phyloP scores from a whole-genome alignment of 2,797 vertebrate species.

The Urosaurus nigricauda region DNA sequence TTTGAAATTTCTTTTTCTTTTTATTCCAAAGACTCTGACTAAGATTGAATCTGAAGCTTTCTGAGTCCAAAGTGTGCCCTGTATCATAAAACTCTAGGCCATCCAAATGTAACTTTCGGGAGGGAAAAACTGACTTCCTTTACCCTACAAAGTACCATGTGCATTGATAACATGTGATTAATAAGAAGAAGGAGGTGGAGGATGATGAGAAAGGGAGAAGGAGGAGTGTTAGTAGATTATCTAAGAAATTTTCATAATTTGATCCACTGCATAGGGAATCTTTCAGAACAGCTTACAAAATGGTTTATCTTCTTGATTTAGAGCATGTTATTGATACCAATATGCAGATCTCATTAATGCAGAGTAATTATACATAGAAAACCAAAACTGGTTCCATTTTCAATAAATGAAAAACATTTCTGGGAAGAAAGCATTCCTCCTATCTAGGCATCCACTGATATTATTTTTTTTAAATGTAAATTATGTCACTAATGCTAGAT shows the following conservation, averaged over 20 bases:
- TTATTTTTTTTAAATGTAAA: background rate
- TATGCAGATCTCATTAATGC: background rate
- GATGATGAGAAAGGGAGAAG: too few species aligned
- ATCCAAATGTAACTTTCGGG: background rate
- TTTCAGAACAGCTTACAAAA: background rate
- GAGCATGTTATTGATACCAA: background rate
- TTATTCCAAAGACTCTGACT: too few species aligned
- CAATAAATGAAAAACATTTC: background rate
- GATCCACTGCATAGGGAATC: background rate
- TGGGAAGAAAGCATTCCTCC: background rate
- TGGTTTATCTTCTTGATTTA: background rate
- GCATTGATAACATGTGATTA: too few species aligned
- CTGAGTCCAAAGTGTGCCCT: too few species aligned
- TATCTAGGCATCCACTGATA: background rate
- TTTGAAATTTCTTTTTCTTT: too few species aligned
- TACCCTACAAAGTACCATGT: background rate
- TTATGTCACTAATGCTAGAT: background rate
- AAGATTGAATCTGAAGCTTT: too few species aligned
- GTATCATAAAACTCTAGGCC: too few species aligned
- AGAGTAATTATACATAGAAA: too few species aligned
- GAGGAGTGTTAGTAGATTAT: background rate
- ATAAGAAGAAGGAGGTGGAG: too few species aligned
- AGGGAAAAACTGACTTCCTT: background rate
- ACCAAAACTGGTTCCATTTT: background rate
- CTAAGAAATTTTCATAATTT: background rate